Evolutionary conservation across 2,888 invertebrate species (phyloP).

Genomic region (Resseliella maxima): DNA sequence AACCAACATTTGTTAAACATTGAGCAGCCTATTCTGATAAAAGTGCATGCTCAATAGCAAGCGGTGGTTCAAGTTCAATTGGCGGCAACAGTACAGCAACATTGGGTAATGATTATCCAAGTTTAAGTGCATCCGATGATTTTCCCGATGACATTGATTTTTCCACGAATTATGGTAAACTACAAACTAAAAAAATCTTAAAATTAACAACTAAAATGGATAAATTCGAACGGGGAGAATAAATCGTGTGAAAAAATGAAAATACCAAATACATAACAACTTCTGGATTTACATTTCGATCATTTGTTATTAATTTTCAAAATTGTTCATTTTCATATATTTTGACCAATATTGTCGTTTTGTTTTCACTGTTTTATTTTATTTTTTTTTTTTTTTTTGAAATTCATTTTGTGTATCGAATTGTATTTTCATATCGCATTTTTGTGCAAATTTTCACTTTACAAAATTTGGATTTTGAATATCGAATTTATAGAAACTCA

Average conservation of each 20-base stretch:
- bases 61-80: constrained; percentile 64
- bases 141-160: constrained; percentile 67
- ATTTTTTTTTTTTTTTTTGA: too few species aligned
- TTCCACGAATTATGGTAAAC: constrained; percentile 67
- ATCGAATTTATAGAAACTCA: background rate
- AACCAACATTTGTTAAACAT: background rate
- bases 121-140: constrained; percentile 68
- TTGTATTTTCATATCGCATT: background rate
- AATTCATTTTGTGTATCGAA: background rate
- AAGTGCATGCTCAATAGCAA: constrained; percentile 66
- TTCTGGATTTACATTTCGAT: background rate
- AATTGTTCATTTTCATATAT: background rate
- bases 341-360: background rate
- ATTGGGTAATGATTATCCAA: constrained; percentile 68
- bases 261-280: background rate
- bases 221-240: background rate
- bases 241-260: background rate
- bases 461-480: background rate
- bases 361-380: background rate
- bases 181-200: background rate
- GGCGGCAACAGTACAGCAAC: constrained; percentile 63
- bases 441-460: background rate
- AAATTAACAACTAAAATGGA: background rate
- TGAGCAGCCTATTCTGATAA: constrained; percentile 66
- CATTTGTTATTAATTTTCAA: constrained; percentile 13